Conservation (phyloP, 2,888 invertebrate genomes). For the Brenthis ino region DNA sequence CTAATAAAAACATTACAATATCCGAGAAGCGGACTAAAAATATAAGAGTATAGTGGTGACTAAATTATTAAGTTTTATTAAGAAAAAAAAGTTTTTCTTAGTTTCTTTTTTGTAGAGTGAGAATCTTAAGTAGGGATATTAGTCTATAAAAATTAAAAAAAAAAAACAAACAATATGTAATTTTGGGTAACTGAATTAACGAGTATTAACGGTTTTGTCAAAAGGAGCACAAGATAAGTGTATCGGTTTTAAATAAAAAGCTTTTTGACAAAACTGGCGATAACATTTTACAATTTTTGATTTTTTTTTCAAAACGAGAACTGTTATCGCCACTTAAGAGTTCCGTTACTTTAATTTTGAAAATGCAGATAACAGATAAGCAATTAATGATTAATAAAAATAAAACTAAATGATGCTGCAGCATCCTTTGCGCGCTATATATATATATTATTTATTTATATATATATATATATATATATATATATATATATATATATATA, state of each 20-base stretch:
- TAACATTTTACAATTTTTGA: conserved; percentile 5
- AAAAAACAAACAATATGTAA: conserved; percentile 14
- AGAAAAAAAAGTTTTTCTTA: no score
- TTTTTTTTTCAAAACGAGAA: conserved; percentile 1
- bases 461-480: no score
- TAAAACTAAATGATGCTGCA: background rate
- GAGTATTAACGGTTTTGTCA: conserved; percentile 24
- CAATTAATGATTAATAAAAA: no score
- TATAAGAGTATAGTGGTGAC: no score
- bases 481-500: no score
- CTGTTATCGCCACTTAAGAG: conserved; percentile 11
- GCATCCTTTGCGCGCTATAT: background rate
- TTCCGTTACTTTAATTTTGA: conserved; percentile 6
- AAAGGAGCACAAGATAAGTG: conserved; percentile 19
- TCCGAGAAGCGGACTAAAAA: no score
- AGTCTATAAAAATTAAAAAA: conserved; percentile 21
- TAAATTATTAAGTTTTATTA: no score
- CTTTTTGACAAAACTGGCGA: conserved; percentile 7
- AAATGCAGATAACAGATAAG: no score
- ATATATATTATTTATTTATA: no score
- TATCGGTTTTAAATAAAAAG: conserved; percentile 14
- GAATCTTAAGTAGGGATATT: background rate
- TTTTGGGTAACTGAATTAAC: conserved; percentile 29
- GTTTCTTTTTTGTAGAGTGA: no score
- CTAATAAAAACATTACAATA: no score